phyloP scores from a whole-genome alignment of 92 coral and sea anemone species.

The Phenganax stokvisi region DNA sequence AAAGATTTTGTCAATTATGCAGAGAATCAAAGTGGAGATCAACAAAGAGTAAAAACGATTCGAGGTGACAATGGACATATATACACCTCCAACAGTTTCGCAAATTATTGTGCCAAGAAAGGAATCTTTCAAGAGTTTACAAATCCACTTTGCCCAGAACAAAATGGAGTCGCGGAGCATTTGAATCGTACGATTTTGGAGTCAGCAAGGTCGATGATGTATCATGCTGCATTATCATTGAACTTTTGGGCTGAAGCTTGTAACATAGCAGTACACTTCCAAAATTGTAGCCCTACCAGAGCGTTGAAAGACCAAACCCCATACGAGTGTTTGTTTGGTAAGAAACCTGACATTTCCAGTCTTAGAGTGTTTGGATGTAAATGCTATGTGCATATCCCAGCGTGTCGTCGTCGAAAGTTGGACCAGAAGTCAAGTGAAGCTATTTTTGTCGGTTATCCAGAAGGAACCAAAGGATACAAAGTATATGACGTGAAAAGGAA shows the following conservation, averaged over 20 bases:
- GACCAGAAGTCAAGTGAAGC: not conserved
- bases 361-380: slow-evolving; percentile 25
- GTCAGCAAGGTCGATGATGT: slow-evolving; percentile 36
- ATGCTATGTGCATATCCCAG: slow-evolving; percentile 20
- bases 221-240: slow-evolving; percentile 9
- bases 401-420: slow-evolving; percentile 4
- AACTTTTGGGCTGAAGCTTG: slow-evolving; percentile 38
- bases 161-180: slow-evolving; percentile 37
- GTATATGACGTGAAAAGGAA: not conserved
- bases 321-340: slow-evolving; percentile 3
- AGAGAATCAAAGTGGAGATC: not conserved
- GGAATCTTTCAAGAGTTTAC: slow-evolving; percentile 34
- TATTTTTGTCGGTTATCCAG: slow-evolving; percentile 21
- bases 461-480: slow-evolving; percentile 31
- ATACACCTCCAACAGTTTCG: not conserved
- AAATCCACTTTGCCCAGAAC: slow-evolving; percentile 16
- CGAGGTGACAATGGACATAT: not conserved
- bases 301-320: slow-evolving; percentile 15
- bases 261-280: slow-evolving; percentile 16
- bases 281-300: slow-evolving; percentile 23
- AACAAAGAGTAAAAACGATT: not conserved
- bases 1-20: slow-evolving; percentile 16
- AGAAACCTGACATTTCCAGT: slow-evolving; percentile 33
- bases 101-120: slow-evolving; percentile 14
- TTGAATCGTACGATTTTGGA: slow-evolving; percentile 34